Evolutionary conservation across 2,797 vertebrate species (phyloP).

Genomic region (Coracias cyanogaster): DNA sequence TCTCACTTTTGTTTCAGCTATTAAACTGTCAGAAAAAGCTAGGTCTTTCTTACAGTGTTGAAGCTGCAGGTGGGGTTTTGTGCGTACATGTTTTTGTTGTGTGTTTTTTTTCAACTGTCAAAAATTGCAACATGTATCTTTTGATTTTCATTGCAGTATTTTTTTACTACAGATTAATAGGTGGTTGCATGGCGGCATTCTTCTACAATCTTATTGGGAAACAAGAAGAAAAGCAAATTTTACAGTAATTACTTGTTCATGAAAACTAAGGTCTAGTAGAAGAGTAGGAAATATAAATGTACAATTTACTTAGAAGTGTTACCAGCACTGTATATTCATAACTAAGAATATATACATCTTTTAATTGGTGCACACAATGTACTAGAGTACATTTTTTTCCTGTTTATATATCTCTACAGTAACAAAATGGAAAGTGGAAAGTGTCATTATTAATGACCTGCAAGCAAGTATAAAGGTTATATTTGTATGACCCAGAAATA

Average conservation of each 20-base stretch:
- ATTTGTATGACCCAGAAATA: not conserved
- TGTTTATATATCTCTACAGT: not conserved
- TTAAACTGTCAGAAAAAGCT: slow-evolving; percentile 25
- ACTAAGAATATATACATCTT: not conserved
- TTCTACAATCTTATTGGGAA: not conserved
- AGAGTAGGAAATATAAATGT: not conserved
- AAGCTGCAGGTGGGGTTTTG: not conserved
- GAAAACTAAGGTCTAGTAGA: not conserved
- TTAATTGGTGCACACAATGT: not conserved
- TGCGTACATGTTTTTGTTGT: not conserved
- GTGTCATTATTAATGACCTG: not conserved
- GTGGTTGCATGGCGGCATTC: not conserved
- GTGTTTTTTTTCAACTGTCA: not conserved
- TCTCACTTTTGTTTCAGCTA: not conserved
- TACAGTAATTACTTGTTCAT: not conserved
- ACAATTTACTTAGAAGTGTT: not conserved
- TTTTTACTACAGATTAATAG: not conserved
- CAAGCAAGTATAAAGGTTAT: not conserved
- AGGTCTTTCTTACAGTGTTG: not conserved
- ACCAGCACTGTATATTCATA: not conserved
- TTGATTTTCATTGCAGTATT: not conserved
- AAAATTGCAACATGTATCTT: not conserved
- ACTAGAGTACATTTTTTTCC: not conserved
- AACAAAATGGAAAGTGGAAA: not conserved
- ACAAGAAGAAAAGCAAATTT: not conserved